A percentile compares a stretch with the other conserved stretches of the same genome.
Conservation (phyloP, 2,113 vertebrate genomes). For the Amblyopsis rosae region DNA sequence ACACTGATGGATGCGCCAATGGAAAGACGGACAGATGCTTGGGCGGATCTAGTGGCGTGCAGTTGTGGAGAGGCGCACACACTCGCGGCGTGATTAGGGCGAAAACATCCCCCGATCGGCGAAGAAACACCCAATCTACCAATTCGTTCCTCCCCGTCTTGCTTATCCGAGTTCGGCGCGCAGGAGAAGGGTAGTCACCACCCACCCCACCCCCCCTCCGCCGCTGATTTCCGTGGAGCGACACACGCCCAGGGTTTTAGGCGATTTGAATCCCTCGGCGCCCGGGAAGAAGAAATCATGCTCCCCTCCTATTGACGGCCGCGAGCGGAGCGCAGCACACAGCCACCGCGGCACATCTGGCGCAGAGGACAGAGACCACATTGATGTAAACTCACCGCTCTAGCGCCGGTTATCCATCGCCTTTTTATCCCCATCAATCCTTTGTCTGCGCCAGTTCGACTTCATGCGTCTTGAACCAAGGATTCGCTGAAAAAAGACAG, state of each 20-base stretch:
- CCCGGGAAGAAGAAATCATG: conserved; percentile 49
- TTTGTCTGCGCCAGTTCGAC: conserved; percentile 56
- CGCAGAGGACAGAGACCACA: conserved; percentile 68
- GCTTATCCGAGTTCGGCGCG: conserved; percentile 36
- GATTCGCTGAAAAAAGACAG: conserved; percentile 66
- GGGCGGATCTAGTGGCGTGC: conserved; percentile 90
- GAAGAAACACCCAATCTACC: conserved; percentile 52
- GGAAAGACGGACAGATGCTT: conserved; percentile 96
- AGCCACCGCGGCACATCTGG: conserved; percentile 75
- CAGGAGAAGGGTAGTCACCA: conserved; percentile 28
- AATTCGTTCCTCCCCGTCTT: not conserved
- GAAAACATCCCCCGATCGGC: conserved; percentile 72
- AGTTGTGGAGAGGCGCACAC: conserved; percentile 73
- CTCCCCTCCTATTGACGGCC: conserved; percentile 55
- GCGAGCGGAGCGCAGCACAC: conserved; percentile 64
- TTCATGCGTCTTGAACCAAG: conserved; percentile 57
- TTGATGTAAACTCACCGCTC: conserved; percentile 82
- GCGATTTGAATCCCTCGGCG: conserved; percentile 59
- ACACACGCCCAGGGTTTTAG: conserved; percentile 34
- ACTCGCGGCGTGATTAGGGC: conserved; percentile 68
- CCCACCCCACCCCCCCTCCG: not conserved
- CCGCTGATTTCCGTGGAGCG: conserved; percentile 29
- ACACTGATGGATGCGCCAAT: conserved; percentile 95
- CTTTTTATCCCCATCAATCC: conserved; percentile 16
- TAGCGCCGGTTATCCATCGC: conserved; percentile 41